phyloP scores from a whole-genome alignment of 2,888 invertebrate species.

The Boloria selene region DNA sequence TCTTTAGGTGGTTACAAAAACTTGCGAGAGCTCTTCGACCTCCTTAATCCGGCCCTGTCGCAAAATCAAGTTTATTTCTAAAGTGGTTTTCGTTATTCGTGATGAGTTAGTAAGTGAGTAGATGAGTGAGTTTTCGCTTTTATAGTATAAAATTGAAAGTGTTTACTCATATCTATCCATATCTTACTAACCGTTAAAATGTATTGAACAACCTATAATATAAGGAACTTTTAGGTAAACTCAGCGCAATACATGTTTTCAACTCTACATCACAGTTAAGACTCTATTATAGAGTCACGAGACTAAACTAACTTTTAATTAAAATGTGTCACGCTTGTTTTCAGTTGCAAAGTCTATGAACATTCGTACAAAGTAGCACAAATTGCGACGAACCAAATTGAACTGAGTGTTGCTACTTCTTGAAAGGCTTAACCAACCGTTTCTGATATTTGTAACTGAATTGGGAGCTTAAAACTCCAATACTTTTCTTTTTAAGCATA shows the following conservation, averaged over 20 bases:
- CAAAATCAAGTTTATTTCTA: too few relatives aligned
- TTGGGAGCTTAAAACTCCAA: too few relatives aligned
- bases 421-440: neutral
- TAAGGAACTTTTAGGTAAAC: neutral
- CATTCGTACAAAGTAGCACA: slow-evolving; percentile 7
- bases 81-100: too few relatives aligned
- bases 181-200: too few relatives aligned
- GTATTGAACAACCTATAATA: too few relatives aligned
- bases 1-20: too few relatives aligned
- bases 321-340: slow-evolving; percentile 33
- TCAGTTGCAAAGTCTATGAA: slow-evolving; percentile 26
- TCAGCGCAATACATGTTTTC: neutral
- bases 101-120: too few relatives aligned
- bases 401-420: slow-evolving; percentile 5
- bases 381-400: slow-evolving; percentile 8
- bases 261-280: slow-evolving; percentile 5
- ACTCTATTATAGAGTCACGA: slow-evolving; percentile 2
- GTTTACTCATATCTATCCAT: too few relatives aligned
- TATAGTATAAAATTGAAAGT: too few relatives aligned
- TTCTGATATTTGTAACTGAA: neutral
- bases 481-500: neutral
- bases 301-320: slow-evolving; percentile 26
- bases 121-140: too few relatives aligned
- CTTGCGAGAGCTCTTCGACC: too few relatives aligned
- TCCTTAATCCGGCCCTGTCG: too few relatives aligned